Conservation (phyloP, 2,113 vertebrate species). For the Clarias magur region DNA sequence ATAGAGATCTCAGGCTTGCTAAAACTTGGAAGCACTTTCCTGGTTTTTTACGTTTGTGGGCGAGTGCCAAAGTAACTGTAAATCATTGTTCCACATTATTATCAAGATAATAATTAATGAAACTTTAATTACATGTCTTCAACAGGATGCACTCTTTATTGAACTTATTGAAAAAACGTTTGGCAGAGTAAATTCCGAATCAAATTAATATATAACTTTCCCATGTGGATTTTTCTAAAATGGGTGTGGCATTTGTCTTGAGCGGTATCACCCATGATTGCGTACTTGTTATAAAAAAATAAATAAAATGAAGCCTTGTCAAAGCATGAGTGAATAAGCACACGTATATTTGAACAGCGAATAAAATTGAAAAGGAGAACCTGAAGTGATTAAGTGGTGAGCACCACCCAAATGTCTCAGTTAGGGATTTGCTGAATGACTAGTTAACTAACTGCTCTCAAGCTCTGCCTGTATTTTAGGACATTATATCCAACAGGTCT, state of each 20-base stretch:
- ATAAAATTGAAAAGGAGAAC: background rate
- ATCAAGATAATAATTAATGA: constrained; percentile 14
- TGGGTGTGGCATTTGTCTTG: constrained; percentile 17
- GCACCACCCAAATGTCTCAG: background rate
- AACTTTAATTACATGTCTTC: constrained; percentile 4
- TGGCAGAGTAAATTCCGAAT: background rate
- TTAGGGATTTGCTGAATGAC: background rate
- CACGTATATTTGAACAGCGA: background rate
- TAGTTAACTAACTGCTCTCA: background rate
- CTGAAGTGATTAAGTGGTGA: background rate
- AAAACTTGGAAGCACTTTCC: constrained; percentile 24
- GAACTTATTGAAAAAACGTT: background rate
- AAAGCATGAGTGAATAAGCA: background rate
- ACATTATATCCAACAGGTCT: background rate
- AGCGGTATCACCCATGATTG: constrained; percentile 4
- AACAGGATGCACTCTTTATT: background rate
- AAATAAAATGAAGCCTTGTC: background rate
- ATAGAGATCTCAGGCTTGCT: constrained; percentile 7
- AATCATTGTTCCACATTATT: constrained; percentile 12
- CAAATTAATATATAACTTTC: background rate
- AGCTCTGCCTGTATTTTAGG: background rate
- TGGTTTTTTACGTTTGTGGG: constrained; percentile 28
- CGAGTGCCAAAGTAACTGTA: constrained; percentile 22
- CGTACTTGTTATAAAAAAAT: background rate
- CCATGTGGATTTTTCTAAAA: background rate